Base-by-base conservation (phyloP, 2,888 invertebrate species). In the Drosophila nigritarsus region DNA sequence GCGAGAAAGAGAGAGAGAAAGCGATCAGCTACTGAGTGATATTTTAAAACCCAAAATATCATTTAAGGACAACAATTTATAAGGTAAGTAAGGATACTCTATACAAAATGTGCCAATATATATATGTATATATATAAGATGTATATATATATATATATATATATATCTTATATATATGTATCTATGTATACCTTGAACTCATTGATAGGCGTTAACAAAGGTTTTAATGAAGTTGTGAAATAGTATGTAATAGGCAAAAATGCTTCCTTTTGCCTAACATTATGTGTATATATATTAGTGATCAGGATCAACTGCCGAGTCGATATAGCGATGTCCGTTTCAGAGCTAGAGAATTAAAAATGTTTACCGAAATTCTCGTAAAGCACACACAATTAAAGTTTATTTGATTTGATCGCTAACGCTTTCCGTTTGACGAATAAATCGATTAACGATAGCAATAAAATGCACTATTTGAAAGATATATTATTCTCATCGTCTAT, bases 31-130 rank as follows among this genome's bases (percentile, higher is more conserved):
- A 75, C 65, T 67, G 73, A 90, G 90, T 90, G 89, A 90, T 87
- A 87, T 87, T 84, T 90, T 87, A 75, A 61, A 77, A 78, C 68
- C 64, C 62, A 75, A 81, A 89, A 84, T 89, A 87, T 87, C 87
- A 90, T 76, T 81, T 89, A 87, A 90, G 87, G 87, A 89, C 82
- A 87, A 82, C 78, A 73, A 89, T 62, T 70, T 74, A 89, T 79
- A 83, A 89, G 89, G 87, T 90, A 40, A 84, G 84, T 70, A 9
- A 61, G 36, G 27, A 32, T 15, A 27, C n/a, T 18, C 18, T 2
- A 18, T 18, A 27, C 15, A 24, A 8, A 27, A 20, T 20, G 11
- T 42, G 20, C 2, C 6, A 15, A 18, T 36, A 48, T 2, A 6
- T 32, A 45, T 32, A 49, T 38, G 60, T 40, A n/a, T n/a, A 40